Evolutionary conservation across 1,140 invertebrate species (phyloP), one percentile per base, ranked within the genome.

Genomic region (Globodera ellingtonae): DNA sequence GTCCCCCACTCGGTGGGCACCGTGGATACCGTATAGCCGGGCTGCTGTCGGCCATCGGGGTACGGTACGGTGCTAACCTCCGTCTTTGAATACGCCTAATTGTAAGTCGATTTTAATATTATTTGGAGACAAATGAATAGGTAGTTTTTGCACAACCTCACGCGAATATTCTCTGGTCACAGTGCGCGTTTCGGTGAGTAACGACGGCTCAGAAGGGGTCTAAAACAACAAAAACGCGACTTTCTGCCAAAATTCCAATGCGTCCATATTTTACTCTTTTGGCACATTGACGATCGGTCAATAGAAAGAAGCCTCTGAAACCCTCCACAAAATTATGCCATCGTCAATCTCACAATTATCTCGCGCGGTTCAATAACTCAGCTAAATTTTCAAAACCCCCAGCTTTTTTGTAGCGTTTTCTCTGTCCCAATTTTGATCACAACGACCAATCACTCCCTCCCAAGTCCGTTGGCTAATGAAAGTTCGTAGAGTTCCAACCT

Each of bases 1-100:
- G 87, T 62, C 66, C 87, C 81, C 87, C 87, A 89, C 35, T 83
- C 83, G 24, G 48, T 76, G 9, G 87, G 87, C 6, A 89, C 83
- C 21, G 82, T 85, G n/a, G 87, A 89, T 18, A 89, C 87, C 24
- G 87, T 89, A 79, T 89, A 89, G 10, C 88, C 87, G 69, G 84
- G 70, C 46, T 65, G 84, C 15, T 80, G 81, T 24, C 62, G 62
- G 13, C 62, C 80, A 24, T 48, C 72, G 2, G 10, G n/a, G 50
- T 50, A 21, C 21, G 62, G 35, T n/a, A 78, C 44, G 7, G 83
- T 78, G 46, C 74, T 84, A 13, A 84, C 81, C 72, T 84, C 76
- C 6, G 84, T 85, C 66, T 84, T 83, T 9, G 84, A 85, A 69
- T 46, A 85, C 5, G 81, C 81, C 81, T 81, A 21, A 80, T 82